A percentile compares a stretch with the other conserved stretches of the same genome.
These are phyloP conservation scores for Ectropis crepuscularia DNA, from an alignment of 2,888 invertebrate genomes.

Conservation along the genomic window DNA sequence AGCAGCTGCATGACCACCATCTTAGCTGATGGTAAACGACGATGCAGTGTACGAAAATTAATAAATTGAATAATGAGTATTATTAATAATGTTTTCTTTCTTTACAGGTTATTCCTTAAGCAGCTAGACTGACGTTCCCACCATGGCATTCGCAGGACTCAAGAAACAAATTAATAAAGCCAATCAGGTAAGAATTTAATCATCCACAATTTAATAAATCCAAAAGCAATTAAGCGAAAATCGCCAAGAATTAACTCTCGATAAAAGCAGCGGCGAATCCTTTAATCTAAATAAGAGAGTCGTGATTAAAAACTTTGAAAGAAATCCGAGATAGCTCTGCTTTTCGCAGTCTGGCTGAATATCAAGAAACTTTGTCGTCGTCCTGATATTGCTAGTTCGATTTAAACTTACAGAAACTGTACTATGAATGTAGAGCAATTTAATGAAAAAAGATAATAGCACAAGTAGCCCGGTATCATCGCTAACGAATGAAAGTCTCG, in stretches of 20 bases:
- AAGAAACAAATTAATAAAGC: conserved; percentile 99
- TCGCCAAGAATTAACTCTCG: conserved; percentile 36
- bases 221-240: conserved; percentile 39
- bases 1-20: no score
- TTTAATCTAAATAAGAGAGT: conserved; percentile 43
- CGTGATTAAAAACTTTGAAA: conserved; percentile 58
- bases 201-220: conserved; percentile 24
- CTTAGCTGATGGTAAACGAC: no score
- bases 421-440: no score
- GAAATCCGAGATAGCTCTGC: conserved; percentile 49
- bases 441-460: no score
- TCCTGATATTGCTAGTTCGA: neutral
- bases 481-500: no score
- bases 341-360: conserved; percentile 39
- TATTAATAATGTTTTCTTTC: conserved; percentile 32
- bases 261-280: conserved; percentile 37
- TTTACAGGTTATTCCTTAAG: conserved; percentile 58
- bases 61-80: neutral
- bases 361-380: conserved; percentile 45
- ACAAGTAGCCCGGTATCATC: no score
- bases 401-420: neutral
- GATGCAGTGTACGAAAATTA: no score
- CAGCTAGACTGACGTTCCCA: conserved; percentile 58
- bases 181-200: conserved; percentile 92
- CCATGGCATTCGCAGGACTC: conserved; percentile 99